Base-by-base conservation (phyloP, 2,888 invertebrate species). In the Alentia gelatinosa region DNA sequence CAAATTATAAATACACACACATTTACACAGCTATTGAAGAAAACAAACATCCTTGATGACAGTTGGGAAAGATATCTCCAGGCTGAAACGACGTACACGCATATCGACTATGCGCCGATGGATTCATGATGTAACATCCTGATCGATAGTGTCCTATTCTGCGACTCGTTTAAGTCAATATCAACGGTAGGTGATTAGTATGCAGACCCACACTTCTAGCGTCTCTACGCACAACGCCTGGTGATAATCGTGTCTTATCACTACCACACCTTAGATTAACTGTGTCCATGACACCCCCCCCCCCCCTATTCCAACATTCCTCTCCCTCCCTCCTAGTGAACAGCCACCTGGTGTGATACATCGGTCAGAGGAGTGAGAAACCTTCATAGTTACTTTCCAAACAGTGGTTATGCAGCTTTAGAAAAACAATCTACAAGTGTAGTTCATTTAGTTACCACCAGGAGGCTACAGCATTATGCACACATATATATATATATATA, bases 221-320 rank as follows among this genome's bases (percentile, higher is more conserved):
- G 56, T 12, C 56, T 19, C 56, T 12, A 56, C 3, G 56, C 56
- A 56, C 56, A n/a, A 12, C 5, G n/a, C 56, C 56, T 56, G 56
- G 56, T 12, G 56, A n/a, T n/a, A 3, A 19, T n/a, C 56, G n/a
- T 4, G 56, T 56, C 56, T 56, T 56, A 56, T 56, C 56, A 56
- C n/a, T 56, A 56, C n/a, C 56, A 56, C 56, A 56, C 56, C 56
- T n/a, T 56, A 56, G 56, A 56, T 56, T 56, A 56, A n/a, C n/a
- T n/a, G n/a, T n/a, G 56, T 56, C 56, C 56, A 12, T n/a, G 3
- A 56, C 56, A 56, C 23, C 19, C n/a, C 19, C 56, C 56, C 56
- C 56, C n/a, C 12, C 56, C 12, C 12, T 19, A n/a, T 56, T 12
- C 56, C 19, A 56, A 56, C 56, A 56, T 56, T 19, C 56, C 56